Conservation (phyloP, 1,140 invertebrate species). For the Papilio polyxenes region DNA sequence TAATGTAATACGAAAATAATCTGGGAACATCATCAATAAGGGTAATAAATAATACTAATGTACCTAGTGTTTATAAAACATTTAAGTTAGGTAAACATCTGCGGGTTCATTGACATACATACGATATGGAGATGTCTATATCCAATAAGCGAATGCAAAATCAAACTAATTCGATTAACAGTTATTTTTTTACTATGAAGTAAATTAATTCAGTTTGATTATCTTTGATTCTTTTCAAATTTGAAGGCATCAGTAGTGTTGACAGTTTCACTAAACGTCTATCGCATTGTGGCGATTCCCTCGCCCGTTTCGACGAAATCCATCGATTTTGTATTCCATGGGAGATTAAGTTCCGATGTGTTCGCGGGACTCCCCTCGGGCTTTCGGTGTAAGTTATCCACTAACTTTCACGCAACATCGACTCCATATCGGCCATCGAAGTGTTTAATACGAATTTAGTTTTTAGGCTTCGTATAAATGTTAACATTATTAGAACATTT, state of each 20-base stretch:
- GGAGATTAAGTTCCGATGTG: slow-evolving; percentile 65
- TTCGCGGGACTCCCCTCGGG: slow-evolving; percentile 49
- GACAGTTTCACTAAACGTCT: slow-evolving; percentile 54
- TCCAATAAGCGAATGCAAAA: not conserved
- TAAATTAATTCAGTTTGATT: too few species aligned
- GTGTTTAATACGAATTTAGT: slow-evolving; percentile 18
- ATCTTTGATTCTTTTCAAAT: too few species aligned
- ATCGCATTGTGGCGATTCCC: slow-evolving; percentile 26
- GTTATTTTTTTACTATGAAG: too few species aligned
- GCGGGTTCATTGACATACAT: slow-evolving; percentile 1
- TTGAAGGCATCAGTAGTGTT: slow-evolving; percentile 41
- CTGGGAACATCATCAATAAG: not conserved
- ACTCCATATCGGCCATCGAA: slow-evolving; percentile 24
- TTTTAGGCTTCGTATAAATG: slow-evolving; percentile 36
- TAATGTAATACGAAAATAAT: not conserved
- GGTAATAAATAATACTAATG: not conserved
- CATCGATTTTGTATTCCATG: slow-evolving; percentile 69
- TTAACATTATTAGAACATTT: not conserved
- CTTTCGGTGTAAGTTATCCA: slow-evolving; percentile 47
- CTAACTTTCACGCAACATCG: slow-evolving; percentile 61
- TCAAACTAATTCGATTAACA: too few species aligned
- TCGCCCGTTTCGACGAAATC: slow-evolving; percentile 47
- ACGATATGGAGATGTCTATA: not conserved
- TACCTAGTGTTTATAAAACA: not conserved
- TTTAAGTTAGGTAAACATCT: not conserved